phyloP scores from a whole-genome alignment of 2,888 invertebrate genomes.

The Muschampia plurimacula region DNA sequence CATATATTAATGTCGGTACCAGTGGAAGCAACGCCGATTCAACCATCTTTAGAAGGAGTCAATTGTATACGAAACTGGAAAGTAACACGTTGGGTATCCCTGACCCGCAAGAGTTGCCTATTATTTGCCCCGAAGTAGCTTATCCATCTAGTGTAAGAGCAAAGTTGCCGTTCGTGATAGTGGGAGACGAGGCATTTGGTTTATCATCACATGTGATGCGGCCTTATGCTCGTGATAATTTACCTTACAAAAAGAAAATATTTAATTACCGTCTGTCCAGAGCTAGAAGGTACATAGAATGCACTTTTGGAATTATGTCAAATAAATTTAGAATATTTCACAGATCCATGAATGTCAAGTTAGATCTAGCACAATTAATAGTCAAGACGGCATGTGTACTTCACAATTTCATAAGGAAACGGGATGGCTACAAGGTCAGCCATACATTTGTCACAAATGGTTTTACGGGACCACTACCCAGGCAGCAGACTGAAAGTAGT shows the following conservation, averaged over 20 bases:
- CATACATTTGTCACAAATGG: conserved; percentile 32
- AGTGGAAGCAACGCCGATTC: conserved; percentile 28
- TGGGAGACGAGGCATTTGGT: conserved; percentile 31
- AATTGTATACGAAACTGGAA: conserved; percentile 12
- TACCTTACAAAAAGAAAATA: conserved; percentile 12
- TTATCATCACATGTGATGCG: conserved; percentile 32
- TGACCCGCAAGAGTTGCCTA: conserved; percentile 13
- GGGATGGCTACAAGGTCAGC: conserved; percentile 31
- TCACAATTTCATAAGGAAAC: conserved; percentile 39
- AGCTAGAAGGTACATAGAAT: conserved; percentile 16
- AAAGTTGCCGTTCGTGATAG: conserved; percentile 30
- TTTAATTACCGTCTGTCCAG: conserved; percentile 14
- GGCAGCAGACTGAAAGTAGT: conserved; percentile 8
- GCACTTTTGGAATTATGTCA: conserved; percentile 10
- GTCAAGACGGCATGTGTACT: conserved; percentile 36
- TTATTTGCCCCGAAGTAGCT: conserved; percentile 14
- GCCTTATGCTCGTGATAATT: conserved; percentile 22
- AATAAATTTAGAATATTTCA: conserved; percentile 20
- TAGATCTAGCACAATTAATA: conserved; percentile 23
- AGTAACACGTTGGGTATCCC: conserved; percentile 14
- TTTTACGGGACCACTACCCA: conserved; percentile 19
- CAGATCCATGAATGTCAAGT: conserved; percentile 7
- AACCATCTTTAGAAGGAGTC: conserved; percentile 12
- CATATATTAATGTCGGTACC: conserved; percentile 30
- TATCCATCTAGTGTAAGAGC: conserved; percentile 16